A percentile compares a stretch with the other conserved stretches of the same genome.
Evolutionary conservation across 2,888 invertebrate genomes (phyloP).

Genomic region (Synanthedon vespiformis): DNA sequence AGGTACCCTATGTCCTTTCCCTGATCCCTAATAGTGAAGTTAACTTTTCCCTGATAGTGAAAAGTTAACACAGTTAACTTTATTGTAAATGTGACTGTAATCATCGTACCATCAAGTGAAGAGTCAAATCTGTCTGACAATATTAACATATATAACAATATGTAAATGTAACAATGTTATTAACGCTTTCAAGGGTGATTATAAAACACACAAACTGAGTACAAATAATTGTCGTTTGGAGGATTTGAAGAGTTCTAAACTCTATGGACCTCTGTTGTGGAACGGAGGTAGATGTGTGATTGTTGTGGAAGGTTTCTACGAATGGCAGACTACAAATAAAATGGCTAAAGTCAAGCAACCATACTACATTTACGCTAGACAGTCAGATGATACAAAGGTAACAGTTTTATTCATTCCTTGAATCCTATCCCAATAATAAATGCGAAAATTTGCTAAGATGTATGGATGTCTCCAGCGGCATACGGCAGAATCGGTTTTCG

Average conservation of each 20-base stretch:
- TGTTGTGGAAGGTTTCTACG: constrained; percentile 84
- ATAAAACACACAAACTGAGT: constrained; percentile 73
- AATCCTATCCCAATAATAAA: too few species aligned
- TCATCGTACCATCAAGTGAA: too few species aligned
- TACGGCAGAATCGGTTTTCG: too few species aligned
- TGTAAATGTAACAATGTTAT: too few species aligned
- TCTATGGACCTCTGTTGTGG: constrained; percentile 75
- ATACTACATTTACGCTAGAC: constrained; percentile 78
- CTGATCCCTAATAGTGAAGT: too few species aligned
- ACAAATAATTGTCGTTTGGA: constrained; percentile 86
- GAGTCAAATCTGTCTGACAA: too few species aligned
- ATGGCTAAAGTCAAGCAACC: constrained; percentile 75
- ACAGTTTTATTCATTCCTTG: neutral
- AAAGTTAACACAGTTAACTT: neutral
- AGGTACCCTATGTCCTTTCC: too few species aligned
- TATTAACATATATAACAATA: too few species aligned
- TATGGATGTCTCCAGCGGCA: too few species aligned
- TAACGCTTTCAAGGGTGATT: constrained; percentile 62
- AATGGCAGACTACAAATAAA: constrained; percentile 79
- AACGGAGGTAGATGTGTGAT: constrained; percentile 82
- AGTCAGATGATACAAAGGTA: constrained; percentile 57
- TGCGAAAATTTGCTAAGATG: too few species aligned
- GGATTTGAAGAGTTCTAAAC: constrained; percentile 74
- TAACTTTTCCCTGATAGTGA: too few species aligned
- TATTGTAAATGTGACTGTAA: too few species aligned